Conservation (phyloP, 2,888 invertebrate genomes). For the Dorcus parallelipipedus region DNA sequence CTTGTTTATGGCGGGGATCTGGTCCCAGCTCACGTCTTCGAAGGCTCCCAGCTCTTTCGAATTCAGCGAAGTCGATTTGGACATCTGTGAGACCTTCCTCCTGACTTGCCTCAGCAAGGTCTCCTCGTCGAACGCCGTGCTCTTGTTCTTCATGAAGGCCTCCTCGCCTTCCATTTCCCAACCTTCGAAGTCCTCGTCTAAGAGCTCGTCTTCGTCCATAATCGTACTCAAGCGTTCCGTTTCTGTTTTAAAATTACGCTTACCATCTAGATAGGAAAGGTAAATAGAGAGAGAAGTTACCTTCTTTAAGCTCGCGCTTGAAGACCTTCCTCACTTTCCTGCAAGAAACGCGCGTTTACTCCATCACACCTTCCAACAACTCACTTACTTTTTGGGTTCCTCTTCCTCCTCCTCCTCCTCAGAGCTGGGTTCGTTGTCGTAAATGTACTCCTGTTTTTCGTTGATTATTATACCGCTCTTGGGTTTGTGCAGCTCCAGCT, state of each 20-base stretch:
- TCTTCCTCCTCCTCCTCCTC: conserved; percentile 2
- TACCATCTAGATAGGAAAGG: no score
- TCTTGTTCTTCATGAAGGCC: background rate
- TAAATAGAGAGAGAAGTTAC: background rate
- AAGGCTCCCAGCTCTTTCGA: conserved; percentile 30
- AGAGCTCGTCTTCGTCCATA: conserved; percentile 17
- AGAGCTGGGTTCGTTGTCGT: conserved; percentile 1
- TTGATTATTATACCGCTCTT: conserved; percentile 46
- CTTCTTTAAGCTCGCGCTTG: background rate
- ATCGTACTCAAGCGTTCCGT: conserved; percentile 8
- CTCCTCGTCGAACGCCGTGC: conserved; percentile 16
- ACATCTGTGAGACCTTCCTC: conserved; percentile 39
- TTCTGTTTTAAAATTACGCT: background rate
- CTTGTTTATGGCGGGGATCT: conserved; percentile 26
- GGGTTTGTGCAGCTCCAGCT: conserved; percentile 37
- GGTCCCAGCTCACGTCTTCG: conserved; percentile 29
- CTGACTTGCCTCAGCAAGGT: conserved; percentile 38
- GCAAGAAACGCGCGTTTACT: background rate
- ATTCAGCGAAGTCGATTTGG: conserved; percentile 39
- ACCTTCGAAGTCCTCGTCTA: conserved; percentile 22
- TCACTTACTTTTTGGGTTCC: background rate
- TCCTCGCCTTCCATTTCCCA: conserved; percentile 24
- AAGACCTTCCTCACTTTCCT: background rate
- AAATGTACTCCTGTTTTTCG: conserved; percentile 18
- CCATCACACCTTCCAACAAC: background rate